Percentiles rank a stretch among this genome's conserved stretches.
Evolutionary conservation across 2,113 vertebrate genomes (phyloP).

Genomic region (Choloepus hoffmanni): DNA sequence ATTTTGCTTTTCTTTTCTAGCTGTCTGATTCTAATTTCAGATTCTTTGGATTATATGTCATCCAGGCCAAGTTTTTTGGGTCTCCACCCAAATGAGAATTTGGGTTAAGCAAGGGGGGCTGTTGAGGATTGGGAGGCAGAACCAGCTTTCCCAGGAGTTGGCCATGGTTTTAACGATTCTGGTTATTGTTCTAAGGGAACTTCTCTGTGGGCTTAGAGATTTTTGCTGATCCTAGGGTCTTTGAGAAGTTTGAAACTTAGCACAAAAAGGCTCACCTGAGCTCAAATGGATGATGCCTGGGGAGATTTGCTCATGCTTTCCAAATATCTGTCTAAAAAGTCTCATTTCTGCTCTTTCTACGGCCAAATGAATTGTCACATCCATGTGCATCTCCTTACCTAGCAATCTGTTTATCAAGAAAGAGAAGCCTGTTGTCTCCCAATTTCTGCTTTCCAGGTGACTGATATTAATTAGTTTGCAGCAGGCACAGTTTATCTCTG

Average conservation of each 20-base stretch:
- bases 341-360: constrained; percentile 70
- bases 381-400: constrained; percentile 67
- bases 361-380: constrained; percentile 79
- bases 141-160: neutral
- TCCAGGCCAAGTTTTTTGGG: neutral
- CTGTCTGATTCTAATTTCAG: neutral
- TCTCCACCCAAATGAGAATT: neutral
- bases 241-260: constrained; percentile 27
- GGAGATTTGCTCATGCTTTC: constrained; percentile 37
- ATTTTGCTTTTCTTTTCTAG: neutral
- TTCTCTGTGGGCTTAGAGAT: neutral
- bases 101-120: neutral
- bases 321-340: constrained; percentile 38
- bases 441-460: constrained; percentile 85
- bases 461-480: constrained; percentile 89
- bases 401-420: constrained; percentile 86
- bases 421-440: constrained; percentile 83
- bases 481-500: constrained; percentile 86
- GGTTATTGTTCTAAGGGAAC: neutral
- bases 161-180: neutral
- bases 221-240: constrained; percentile 48
- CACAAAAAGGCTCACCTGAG: constrained; percentile 8
- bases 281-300: neutral
- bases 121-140: neutral
- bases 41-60: neutral